Base-by-base conservation (phyloP, 2,888 invertebrate genomes). In the Aethes cnicana region DNA sequence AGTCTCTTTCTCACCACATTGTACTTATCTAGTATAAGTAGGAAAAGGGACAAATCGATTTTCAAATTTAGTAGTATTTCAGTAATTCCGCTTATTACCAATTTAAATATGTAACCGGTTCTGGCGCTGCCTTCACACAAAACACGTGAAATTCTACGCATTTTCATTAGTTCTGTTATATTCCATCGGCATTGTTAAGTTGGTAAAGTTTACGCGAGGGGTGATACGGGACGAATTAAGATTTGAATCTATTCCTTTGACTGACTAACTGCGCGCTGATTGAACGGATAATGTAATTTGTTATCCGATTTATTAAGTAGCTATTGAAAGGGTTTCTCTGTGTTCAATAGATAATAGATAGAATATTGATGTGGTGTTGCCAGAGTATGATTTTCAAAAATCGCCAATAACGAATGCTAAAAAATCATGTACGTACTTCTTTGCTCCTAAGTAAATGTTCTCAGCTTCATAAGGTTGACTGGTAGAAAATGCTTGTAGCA, bases 231-330 rank as follows among this genome's bases (percentile, higher is more conserved):
- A 20, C n/a, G n/a, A n/a, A n/a, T n/a, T n/a, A n/a, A n/a, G n/a
- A n/a, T n/a, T n/a, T n/a, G n/a, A 41, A 41, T 33, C 39, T 32
- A 41, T 48, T 48, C 26, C 26, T 26, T 8, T 35, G 42, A 35
- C 18, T 42, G 49, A 49, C 41, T 42, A 42, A 41, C 9, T 35
- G 33, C n/a, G 9, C 23, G n/a, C 25, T 32, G 39, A 47, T 47
- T 41, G 47, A 21, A 23, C 39, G 39, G 39, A 32, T 48, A 36
- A 18, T 26, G 25, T 20, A 26, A 6, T 39, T 25, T 23, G 12
- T 33, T 26, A 49, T 49, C 35, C 12, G 42, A 42, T 49, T n/a
- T n/a, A n/a, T n/a, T n/a, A n/a, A n/a, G n/a, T 35, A 42, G 41
- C 9, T 26, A 26, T 49, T 33, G 33, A n/a, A 18, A 25, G 44